Percentiles rank a stretch among this genome's conserved stretches.
phyloP scores from a whole-genome alignment of 2,888 invertebrate species.

The Euplagia quadripunctaria region DNA sequence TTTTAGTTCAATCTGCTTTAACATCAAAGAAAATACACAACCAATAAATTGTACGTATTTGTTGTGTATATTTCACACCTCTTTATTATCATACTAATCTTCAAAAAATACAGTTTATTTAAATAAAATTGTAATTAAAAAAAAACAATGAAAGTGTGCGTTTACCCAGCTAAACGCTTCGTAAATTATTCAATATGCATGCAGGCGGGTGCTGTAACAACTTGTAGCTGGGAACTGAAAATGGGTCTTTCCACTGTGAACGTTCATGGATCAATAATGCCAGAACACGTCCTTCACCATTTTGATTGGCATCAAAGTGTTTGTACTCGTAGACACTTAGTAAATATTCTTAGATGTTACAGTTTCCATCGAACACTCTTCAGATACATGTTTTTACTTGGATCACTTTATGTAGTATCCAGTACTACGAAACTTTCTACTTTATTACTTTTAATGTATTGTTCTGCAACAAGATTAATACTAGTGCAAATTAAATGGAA shows the following conservation, averaged over 20 bases:
- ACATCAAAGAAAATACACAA: not conserved
- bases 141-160: not conserved
- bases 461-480: not conserved
- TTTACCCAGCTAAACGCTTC: not conserved
- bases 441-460: not conserved
- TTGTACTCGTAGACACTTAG: slow-evolving; percentile 1
- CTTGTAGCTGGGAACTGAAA: not conserved
- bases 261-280: slow-evolving; percentile 3
- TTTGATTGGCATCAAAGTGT: slow-evolving; percentile 37
- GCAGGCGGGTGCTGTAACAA: not conserved
- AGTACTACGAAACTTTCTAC: not conserved
- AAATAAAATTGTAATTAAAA: not conserved
- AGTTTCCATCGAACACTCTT: not conserved
- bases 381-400: not conserved
- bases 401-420: not conserved
- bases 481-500: too few relatives aligned
- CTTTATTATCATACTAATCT: not conserved
- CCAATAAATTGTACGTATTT: not conserved
- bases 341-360: not conserved
- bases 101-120: not conserved
- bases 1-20: not conserved
- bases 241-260: not conserved
- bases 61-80: not conserved
- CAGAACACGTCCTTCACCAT: slow-evolving; percentile 22
- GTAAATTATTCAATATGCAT: slow-evolving; percentile 5